Base-by-base conservation (phyloP, 2,888 invertebrate species). In the Chrysina gloriosa region DNA sequence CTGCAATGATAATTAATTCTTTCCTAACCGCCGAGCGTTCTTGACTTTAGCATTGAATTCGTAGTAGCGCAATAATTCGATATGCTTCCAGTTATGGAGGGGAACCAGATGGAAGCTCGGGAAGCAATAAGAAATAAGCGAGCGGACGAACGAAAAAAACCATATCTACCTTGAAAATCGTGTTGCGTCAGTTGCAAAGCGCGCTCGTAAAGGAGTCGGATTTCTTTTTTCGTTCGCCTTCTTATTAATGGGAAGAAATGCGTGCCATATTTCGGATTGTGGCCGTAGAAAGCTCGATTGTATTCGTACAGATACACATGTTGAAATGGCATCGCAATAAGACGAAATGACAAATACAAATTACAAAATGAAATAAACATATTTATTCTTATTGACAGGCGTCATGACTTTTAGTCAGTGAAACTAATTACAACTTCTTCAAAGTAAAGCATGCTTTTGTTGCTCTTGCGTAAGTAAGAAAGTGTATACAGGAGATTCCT, bases 11-110 rank as follows among this genome's bases (percentile, higher is more conserved):
- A n/a, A n/a, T 56, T 56, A 61, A 61, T 27, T 54, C 23, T 66
- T 45, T 54, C 45, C 19, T 56, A 66, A 66, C 66, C 66, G 11
- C 58, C 34, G 25, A 66, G 58, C 25, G 66, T 21, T 52, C 67
- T 67, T 67, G 67, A 67, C 67, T 67, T 67, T 67, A 63, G 67
- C 67, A 67, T 67, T 67, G 67, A 67, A 67, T 31, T 66, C 56
- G n/a, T 47, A 34, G 16, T 14, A 34, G 34, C 31, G 56, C 56
- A 56, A 56, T 56, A 25, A 45, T 47, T 42, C 14, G 23, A 58
- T 64, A 50, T 47, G 21, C 42, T 21, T 61, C 36, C n/a, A 19
- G 29, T 52, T 52, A 19, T 16, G 21, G 29, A 42, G 39, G 27
- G 42, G 19, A 42, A 58, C 25, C 58, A 61, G 16, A 27, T 61